A percentile compares a stretch with the other conserved stretches of the same genome.
Conservation (phyloP, 1,140 invertebrate genomes). For the Stenopsyche tienmushanensis region DNA sequence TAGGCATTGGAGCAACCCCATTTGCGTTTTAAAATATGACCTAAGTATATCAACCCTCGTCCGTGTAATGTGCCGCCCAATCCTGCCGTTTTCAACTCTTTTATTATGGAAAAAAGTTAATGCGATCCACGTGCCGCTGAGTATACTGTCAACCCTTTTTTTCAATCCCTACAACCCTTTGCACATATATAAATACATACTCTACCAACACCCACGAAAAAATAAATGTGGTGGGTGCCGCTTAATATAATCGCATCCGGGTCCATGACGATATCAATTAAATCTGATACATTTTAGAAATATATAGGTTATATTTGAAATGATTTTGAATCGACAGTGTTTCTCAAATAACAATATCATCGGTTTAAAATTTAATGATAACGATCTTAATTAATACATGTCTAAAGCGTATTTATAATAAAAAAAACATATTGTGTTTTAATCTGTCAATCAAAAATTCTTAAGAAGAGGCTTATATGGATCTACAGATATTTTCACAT, state of each 20-base stretch:
- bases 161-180: conserved; percentile 9
- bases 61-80: conserved; percentile 22
- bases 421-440: no score
- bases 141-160: conserved; percentile 35
- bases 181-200: background rate
- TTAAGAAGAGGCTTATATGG: no score
- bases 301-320: background rate
- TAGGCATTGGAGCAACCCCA: conserved; percentile 26
- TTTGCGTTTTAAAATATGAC: conserved; percentile 38
- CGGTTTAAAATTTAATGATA: no score
- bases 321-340: no score
- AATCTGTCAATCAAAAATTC: no score
- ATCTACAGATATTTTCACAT: background rate
- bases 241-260: no score
- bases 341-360: no score
- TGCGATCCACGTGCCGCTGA: conserved; percentile 37
- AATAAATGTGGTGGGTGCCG: background rate
- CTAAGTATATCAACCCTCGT: conserved; percentile 23
- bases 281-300: no score
- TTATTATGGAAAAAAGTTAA: conserved; percentile 38
- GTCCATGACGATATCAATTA: no score
- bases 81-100: conserved; percentile 26
- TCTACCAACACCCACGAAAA: background rate
- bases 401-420: no score
- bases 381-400: no score